Conservation (phyloP, 2,888 invertebrate species). For the Miltochrista miniata region DNA sequence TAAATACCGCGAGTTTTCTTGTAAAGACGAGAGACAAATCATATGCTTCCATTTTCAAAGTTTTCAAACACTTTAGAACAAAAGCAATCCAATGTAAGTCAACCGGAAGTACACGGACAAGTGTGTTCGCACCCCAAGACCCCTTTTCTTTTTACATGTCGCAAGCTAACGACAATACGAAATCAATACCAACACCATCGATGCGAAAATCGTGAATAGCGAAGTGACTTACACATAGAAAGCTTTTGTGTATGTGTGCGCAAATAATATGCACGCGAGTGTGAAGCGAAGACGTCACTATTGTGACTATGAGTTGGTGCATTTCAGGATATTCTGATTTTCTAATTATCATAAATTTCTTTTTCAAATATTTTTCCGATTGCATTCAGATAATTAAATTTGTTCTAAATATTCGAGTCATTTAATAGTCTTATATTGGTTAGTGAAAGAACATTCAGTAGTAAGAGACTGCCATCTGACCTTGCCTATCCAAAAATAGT, state of each 20-base stretch:
- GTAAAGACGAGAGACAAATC: background rate
- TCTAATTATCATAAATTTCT: no score
- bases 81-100: slow-evolving; percentile 11
- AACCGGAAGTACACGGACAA: slow-evolving; percentile 20
- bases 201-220: slow-evolving; percentile 82
- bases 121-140: slow-evolving; percentile 64
- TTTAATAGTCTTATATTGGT: no score
- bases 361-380: no score
- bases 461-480: no score
- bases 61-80: background rate
- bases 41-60: background rate
- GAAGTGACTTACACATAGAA: slow-evolving; percentile 59
- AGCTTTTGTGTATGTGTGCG: slow-evolving; percentile 48
- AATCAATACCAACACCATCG: slow-evolving; percentile 83
- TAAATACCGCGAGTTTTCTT: no score
- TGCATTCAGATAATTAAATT: no score
- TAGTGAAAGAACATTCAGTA: no score
- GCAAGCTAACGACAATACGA: slow-evolving; percentile 82
- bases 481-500: no score
- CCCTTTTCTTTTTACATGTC: slow-evolving; percentile 82
- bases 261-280: slow-evolving; percentile 79
- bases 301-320: slow-evolving; percentile 53
- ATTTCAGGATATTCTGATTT: slow-evolving; percentile 2
- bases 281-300: slow-evolving; percentile 69
- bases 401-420: no score